Conservation (phyloP, 2,888 invertebrate species). For the Netelia virgata region DNA sequence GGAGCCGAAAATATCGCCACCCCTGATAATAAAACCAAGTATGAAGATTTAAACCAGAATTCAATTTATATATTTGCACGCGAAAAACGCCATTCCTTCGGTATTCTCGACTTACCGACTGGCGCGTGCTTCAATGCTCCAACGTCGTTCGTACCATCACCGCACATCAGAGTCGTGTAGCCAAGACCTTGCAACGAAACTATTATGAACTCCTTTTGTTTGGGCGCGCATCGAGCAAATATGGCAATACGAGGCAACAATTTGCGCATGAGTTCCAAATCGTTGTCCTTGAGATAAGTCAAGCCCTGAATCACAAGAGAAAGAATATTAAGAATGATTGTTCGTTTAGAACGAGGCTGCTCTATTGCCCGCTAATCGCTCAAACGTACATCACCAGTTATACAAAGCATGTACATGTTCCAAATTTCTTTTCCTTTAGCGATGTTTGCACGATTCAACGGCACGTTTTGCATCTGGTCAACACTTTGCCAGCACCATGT, state of each 20-base stretch:
- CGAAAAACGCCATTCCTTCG: neutral
- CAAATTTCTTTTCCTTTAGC: conserved; percentile 87
- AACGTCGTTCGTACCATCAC: conserved; percentile 99
- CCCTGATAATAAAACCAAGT: conserved; percentile 86
- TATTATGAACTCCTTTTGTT: conserved; percentile 98
- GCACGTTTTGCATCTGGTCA: conserved; percentile 87
- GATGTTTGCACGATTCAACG: conserved; percentile 85
- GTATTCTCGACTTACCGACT: conserved; percentile 87
- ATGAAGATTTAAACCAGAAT: neutral
- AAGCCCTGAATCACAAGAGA: conserved; percentile 86
- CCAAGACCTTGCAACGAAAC: conserved; percentile 95
- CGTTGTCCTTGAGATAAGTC: conserved; percentile 88
- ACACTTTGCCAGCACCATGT: conserved; percentile 93
- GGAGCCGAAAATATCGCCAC: conserved; percentile 95
- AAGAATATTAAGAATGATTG: neutral
- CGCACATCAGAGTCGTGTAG: conserved; percentile 98
- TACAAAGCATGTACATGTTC: conserved; percentile 94
- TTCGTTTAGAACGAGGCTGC: neutral
- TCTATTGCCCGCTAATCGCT: neutral
- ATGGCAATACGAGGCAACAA: conserved; percentile 95
- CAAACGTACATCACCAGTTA: conserved; percentile 93
- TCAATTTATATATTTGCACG: neutral
- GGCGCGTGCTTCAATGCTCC: conserved; percentile 99
- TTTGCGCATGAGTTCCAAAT: conserved; percentile 88
- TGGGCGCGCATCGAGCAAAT: conserved; percentile 98